A percentile compares a stretch with the other conserved stretches of the same genome.
phyloP scores from a whole-genome alignment of 2,888 invertebrate genomes.

The Polietes domitor region DNA sequence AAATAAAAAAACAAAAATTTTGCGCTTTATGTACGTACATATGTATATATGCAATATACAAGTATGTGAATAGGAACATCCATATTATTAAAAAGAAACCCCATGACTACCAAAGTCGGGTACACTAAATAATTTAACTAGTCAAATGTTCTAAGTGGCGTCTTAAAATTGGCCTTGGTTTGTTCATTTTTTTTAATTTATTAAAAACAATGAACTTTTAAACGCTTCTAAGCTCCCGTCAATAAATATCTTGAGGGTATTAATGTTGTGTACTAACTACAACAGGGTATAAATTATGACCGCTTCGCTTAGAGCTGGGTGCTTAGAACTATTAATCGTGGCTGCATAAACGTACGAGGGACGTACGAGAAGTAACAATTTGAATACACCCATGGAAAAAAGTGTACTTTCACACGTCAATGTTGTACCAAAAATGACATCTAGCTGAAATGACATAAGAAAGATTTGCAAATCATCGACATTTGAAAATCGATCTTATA shows the following conservation, averaged over 20 bases:
- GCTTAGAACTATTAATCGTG: background rate
- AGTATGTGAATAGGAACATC: background rate
- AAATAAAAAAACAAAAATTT: slow-evolving; percentile 26
- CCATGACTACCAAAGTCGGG: slow-evolving; percentile 41
- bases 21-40: too few relatives aligned
- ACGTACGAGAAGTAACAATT: too few relatives aligned
- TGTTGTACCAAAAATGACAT: too few relatives aligned
- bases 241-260: slow-evolving; percentile 43
- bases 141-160: slow-evolving; percentile 16
- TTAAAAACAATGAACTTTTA: slow-evolving; percentile 32
- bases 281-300: background rate
- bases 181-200: slow-evolving; percentile 46
- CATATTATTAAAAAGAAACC: slow-evolving; percentile 17
- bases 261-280: slow-evolving; percentile 15
- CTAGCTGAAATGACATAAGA: too few relatives aligned
- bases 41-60: background rate
- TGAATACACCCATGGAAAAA: too few relatives aligned
- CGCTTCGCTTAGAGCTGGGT: background rate
- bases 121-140: background rate
- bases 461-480: too few relatives aligned
- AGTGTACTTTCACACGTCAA: too few relatives aligned
- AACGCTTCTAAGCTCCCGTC: slow-evolving; percentile 37
- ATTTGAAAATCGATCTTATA: too few relatives aligned
- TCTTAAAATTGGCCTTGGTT: slow-evolving; percentile 58
- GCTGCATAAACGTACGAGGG: background rate